Percentiles rank a stretch among this genome's conserved stretches.
These are phyloP conservation scores for Ptychochromis oligacanthus DNA, from an alignment of 2,113 vertebrate species.

Conservation along the genomic window DNA sequence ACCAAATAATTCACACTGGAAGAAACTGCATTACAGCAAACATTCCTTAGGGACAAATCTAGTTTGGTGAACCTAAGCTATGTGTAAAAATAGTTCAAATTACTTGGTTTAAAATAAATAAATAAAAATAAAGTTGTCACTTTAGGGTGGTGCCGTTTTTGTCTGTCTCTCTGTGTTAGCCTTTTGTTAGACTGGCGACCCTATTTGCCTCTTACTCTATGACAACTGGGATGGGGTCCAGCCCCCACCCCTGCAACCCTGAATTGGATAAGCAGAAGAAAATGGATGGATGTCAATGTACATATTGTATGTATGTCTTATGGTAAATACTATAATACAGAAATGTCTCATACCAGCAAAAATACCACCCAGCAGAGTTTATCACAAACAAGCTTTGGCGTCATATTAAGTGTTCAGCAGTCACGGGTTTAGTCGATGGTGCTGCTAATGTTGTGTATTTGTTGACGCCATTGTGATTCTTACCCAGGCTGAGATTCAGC, in stretches of 20 bases:
- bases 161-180: no score
- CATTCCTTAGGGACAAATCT: not conserved
- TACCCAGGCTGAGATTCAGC: not conserved
- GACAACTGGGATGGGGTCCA: no score
- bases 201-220: no score
- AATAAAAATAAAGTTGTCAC: no score
- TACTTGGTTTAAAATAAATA: not conserved
- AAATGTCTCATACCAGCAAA: not conserved
- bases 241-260: no score
- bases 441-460: not conserved
- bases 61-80: not conserved
- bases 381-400: not conserved
- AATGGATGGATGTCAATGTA: no score
- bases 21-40: not conserved
- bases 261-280: no score
- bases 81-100: not conserved
- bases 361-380: no score
- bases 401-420: not conserved
- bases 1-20: constrained; percentile 8
- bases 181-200: no score
- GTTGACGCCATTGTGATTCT: not conserved
- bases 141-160: no score
- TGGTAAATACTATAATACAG: not conserved
- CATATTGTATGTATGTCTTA: not conserved
- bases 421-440: not conserved